phyloP scores from a whole-genome alignment of 2,888 invertebrate species.

The Catocala nupta region DNA sequence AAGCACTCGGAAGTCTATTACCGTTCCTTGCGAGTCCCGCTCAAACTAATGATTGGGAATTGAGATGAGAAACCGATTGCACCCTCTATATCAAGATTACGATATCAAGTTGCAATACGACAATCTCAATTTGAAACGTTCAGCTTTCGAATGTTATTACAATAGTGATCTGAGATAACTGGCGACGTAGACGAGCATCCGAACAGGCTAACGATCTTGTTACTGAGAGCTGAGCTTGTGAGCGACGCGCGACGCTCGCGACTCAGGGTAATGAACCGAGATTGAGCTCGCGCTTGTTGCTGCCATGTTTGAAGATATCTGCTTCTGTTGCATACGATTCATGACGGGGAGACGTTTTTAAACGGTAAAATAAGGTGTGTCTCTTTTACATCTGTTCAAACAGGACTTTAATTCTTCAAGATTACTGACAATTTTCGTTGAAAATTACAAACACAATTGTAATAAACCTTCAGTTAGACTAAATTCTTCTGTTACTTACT shows the following conservation, averaged over 20 bases:
- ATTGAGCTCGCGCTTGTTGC: conserved; percentile 28
- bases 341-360: too few species aligned
- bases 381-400: too few species aligned
- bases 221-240: conserved; percentile 50
- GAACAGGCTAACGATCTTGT: conserved; percentile 64
- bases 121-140: conserved; percentile 40
- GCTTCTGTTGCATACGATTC: too few species aligned
- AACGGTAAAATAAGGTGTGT: too few species aligned
- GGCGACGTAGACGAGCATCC: conserved; percentile 46
- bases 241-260: conserved; percentile 35
- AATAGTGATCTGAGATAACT: conserved; percentile 51
- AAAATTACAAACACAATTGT: too few species aligned
- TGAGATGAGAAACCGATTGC: conserved; percentile 54
- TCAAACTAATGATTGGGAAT: conserved; percentile 55
- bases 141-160: conserved; percentile 53
- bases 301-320: not conserved
- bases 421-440: too few species aligned
- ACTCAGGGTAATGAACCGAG: conserved; percentile 60
- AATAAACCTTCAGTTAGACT: too few species aligned
- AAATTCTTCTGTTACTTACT: too few species aligned
- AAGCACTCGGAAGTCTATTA: conserved; percentile 40
- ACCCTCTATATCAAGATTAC: conserved; percentile 36
- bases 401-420: too few species aligned
- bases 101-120: conserved; percentile 38
- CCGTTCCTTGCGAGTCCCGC: conserved; percentile 36